phyloP scores from a whole-genome alignment of 2,113 vertebrate genomes.

The Mormyrus lacerda region DNA sequence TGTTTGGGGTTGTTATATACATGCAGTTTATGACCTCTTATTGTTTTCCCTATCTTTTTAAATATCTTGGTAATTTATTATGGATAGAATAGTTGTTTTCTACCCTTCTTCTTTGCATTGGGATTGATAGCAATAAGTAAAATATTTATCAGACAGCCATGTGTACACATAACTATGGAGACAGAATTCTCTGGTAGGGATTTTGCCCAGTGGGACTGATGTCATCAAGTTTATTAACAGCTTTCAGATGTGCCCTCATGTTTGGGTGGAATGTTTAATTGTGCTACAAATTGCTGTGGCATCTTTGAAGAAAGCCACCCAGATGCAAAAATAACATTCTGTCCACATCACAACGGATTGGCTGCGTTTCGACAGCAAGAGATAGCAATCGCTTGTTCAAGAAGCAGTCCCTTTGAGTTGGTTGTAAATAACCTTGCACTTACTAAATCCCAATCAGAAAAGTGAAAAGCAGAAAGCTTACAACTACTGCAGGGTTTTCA shows the following conservation, averaged over 20 bases:
- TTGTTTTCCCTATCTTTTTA: neutral
- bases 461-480: neutral
- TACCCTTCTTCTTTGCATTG: neutral
- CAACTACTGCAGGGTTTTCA: neutral
- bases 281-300: neutral
- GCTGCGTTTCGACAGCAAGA: neutral
- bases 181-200: neutral
- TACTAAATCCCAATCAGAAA: neutral
- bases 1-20: neutral
- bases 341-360: neutral
- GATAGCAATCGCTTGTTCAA: neutral
- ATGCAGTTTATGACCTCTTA: neutral
- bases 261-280: slow-evolving; percentile 10
- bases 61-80: neutral
- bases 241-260: neutral
- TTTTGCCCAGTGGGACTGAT: neutral
- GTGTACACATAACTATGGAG: neutral
- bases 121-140: neutral
- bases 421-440: neutral
- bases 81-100: neutral
- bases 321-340: neutral
- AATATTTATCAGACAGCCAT: neutral
- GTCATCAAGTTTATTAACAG: slow-evolving; percentile 3
- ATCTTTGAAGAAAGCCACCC: neutral
- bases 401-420: too few relatives aligned